phyloP scores from a whole-genome alignment of 2,888 invertebrate genomes.

The Syrphus vitripennis region DNA sequence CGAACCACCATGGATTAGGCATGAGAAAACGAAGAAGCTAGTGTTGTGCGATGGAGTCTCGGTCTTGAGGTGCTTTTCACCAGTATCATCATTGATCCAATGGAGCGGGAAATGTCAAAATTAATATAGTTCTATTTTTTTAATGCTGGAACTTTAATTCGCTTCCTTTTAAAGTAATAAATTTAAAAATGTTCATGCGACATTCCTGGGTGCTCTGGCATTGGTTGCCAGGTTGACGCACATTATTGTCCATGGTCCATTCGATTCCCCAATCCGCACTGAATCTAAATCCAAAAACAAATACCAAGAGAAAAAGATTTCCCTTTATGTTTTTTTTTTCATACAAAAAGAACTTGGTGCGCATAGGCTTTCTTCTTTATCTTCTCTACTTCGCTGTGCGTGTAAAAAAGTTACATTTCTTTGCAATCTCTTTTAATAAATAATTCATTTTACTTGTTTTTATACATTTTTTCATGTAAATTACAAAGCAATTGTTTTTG shows the following conservation, averaged over 20 bases:
- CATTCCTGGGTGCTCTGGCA: slow-evolving; percentile 48
- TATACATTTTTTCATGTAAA: background rate
- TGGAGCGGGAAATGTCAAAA: slow-evolving; percentile 32
- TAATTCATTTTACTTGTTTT: background rate
- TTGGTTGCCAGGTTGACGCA: slow-evolving; percentile 49
- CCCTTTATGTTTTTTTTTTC: slow-evolving; percentile 41
- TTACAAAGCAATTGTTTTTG: background rate
- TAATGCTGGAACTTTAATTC: background rate
- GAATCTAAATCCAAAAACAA: slow-evolving; percentile 13
- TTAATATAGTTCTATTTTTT: no score
- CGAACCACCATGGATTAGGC: slow-evolving; percentile 40
- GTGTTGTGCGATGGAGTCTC: slow-evolving; percentile 55
- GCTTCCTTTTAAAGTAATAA: background rate
- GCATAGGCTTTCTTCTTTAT: slow-evolving; percentile 64
- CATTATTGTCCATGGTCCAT: slow-evolving; percentile 35
- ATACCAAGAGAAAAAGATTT: slow-evolving; percentile 36
- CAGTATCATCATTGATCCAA: slow-evolving; percentile 20
- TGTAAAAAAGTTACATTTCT: slow-evolving; percentile 46
- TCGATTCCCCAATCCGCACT: background rate
- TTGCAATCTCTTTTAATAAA: slow-evolving; percentile 37
- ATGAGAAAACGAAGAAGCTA: slow-evolving; percentile 56
- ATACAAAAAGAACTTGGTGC: slow-evolving; percentile 54
- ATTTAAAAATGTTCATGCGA: background rate
- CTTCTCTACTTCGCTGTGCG: slow-evolving; percentile 52
- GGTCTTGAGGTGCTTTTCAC: slow-evolving; percentile 10